phyloP scores from a whole-genome alignment of 2,113 vertebrate genomes.

The Poeciliopsis prolifica region DNA sequence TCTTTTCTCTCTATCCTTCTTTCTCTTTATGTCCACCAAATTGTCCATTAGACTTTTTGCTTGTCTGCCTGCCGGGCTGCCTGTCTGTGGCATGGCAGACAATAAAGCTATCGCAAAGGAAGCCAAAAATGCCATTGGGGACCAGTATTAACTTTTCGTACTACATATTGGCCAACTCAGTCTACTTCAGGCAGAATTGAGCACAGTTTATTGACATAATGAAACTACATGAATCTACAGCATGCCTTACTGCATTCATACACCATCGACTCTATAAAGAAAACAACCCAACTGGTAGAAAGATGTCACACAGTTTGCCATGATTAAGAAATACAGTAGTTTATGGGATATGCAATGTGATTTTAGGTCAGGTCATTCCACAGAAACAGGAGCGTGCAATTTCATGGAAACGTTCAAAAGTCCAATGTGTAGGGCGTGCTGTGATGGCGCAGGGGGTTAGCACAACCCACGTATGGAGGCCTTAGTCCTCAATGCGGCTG shows the following conservation, averaged over 20 bases:
- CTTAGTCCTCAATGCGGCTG: too few species aligned
- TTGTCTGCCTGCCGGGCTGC: slow-evolving; percentile 55
- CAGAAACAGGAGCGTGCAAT: not conserved
- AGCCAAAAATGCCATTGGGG: slow-evolving; percentile 57
- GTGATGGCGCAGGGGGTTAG: too few species aligned
- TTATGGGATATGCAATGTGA: too few species aligned
- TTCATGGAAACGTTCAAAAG: not conserved
- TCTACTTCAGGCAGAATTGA: slow-evolving; percentile 10
- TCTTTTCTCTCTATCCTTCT: slow-evolving; percentile 16
- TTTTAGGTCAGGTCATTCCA: not conserved
- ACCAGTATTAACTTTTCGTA: slow-evolving; percentile 58
- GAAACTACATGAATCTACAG: not conserved
- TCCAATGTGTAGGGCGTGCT: not conserved
- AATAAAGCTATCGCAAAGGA: slow-evolving; percentile 43
- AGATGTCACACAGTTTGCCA: not conserved
- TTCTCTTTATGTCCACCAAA: slow-evolving; percentile 56
- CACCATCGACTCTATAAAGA: not conserved
- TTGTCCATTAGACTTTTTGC: slow-evolving; percentile 62
- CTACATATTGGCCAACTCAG: slow-evolving; percentile 26
- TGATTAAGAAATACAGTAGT: not conserved
- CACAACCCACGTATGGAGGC: too few species aligned
- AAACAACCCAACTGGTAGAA: slow-evolving; percentile 7
- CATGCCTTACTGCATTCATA: slow-evolving; percentile 2
- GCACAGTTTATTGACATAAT: slow-evolving; percentile 18
- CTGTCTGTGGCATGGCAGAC: slow-evolving; percentile 57